Evolutionary conservation across 2,113 vertebrate species (phyloP).

Genomic region (Circaetus gallicus): DNA sequence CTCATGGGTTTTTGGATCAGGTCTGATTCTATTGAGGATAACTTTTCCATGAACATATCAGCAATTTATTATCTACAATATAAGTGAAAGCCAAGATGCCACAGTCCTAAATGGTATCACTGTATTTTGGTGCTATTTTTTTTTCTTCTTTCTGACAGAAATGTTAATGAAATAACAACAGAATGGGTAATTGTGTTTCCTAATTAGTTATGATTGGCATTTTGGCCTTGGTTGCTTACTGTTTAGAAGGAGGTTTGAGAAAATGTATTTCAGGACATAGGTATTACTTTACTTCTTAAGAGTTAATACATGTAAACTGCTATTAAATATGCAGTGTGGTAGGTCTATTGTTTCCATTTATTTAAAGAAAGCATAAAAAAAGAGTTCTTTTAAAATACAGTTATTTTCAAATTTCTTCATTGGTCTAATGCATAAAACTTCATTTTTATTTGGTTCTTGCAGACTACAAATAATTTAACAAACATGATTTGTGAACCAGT

Average conservation of each 20-base stretch:
- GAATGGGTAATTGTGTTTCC: background rate
- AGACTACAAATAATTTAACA: background rate
- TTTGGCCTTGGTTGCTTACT: background rate
- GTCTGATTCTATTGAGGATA: background rate
- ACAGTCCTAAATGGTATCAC: background rate
- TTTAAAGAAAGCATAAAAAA: background rate
- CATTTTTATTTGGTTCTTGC: background rate
- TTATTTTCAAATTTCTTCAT: background rate
- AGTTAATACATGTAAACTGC: background rate
- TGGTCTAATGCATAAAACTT: background rate
- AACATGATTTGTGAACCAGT: background rate
- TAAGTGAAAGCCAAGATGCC: background rate
- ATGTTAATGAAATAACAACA: background rate
- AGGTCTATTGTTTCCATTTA: background rate
- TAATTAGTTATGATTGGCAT: background rate
- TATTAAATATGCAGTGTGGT: background rate
- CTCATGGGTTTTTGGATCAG: background rate
- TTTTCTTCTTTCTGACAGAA: background rate
- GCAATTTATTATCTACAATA: background rate
- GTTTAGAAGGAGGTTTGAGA: background rate
- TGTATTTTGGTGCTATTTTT: background rate
- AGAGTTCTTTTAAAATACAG: background rate
- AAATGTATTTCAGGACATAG: background rate
- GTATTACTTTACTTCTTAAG: background rate
- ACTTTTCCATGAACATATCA: background rate